These are phyloP conservation scores for Oreotrochilus melanogaster DNA, from an alignment of 2,113 vertebrate species.

Conservation along the genomic window DNA sequence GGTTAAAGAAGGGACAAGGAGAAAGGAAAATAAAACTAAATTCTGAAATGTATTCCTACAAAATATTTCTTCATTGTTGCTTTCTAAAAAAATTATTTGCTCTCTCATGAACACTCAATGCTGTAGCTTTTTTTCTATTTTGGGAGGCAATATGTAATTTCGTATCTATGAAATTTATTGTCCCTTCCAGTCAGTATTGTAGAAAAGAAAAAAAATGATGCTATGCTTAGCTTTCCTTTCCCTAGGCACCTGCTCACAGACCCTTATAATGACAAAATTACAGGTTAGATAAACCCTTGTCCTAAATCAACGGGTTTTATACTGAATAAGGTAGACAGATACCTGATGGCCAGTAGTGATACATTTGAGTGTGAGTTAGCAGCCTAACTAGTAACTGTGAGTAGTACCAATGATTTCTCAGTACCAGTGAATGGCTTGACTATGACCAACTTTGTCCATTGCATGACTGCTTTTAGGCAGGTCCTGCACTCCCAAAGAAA, in stretches of 20 bases:
- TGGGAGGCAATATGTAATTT: conserved; percentile 9
- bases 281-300: not conserved
- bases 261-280: not conserved
- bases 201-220: not conserved
- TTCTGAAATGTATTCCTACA: not conserved
- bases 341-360: not conserved
- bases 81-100: not conserved
- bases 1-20: not conserved
- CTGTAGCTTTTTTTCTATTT: not conserved
- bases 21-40: not conserved
- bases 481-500: not conserved
- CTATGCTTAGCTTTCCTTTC: not conserved
- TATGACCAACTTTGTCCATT: not conserved
- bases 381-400: not conserved
- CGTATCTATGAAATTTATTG: not conserved
- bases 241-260: not conserved
- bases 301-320: not conserved
- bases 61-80: not conserved
- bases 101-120: not conserved
- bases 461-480: not conserved
- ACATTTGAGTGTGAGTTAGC: not conserved
- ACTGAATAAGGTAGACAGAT: not conserved
- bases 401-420: not conserved
- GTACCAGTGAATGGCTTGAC: not conserved
- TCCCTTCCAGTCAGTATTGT: not conserved